Conservation (phyloP, 2,113 vertebrate species). For the Neomonachus schauinslandi region DNA sequence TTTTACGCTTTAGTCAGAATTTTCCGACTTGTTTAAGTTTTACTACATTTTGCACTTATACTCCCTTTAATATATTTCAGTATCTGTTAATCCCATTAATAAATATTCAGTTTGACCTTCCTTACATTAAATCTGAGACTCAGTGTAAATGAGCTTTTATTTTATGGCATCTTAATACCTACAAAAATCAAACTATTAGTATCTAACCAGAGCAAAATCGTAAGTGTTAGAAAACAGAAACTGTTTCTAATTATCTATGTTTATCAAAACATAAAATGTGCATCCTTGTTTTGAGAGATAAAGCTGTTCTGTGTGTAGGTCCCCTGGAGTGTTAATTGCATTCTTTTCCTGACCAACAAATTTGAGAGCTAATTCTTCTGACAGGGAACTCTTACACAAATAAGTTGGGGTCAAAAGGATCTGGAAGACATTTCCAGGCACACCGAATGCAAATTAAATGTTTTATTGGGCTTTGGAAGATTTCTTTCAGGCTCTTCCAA, state of each 20-base stretch:
- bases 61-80: neutral
- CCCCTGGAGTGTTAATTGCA: neutral
- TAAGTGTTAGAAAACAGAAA: neutral
- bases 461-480: neutral
- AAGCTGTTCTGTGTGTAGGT: neutral
- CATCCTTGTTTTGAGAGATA: neutral
- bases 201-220: neutral
- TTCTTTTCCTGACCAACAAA: neutral
- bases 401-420: neutral
- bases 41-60: neutral
- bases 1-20: neutral
- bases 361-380: neutral
- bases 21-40: neutral
- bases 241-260: neutral
- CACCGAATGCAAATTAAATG: neutral
- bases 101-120: neutral
- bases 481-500: neutral
- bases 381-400: neutral
- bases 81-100: neutral
- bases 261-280: neutral
- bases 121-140: neutral
- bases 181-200: neutral
- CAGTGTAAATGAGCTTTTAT: neutral
- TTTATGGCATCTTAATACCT: neutral
- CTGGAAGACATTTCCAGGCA: neutral